Base-by-base conservation (phyloP, 2,888 invertebrate genomes). In the Eulithis testata region DNA sequence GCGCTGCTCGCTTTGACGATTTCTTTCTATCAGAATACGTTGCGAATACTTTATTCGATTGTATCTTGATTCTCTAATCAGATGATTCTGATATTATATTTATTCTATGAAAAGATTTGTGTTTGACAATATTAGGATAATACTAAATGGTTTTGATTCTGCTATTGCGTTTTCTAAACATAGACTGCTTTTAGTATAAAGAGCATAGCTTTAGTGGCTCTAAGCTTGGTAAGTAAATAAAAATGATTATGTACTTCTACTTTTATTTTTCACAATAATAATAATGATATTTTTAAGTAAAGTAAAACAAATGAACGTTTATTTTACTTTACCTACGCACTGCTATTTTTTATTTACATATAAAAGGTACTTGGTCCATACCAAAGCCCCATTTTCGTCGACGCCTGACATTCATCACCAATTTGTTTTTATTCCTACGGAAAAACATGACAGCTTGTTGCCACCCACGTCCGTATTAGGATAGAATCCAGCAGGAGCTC, bases 1-100 rank as follows among this genome's bases (percentile, higher is more conserved):
- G 76, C 66, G 68, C 69, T 72, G 73, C 75, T 73, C 21, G 21
- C 21, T 82, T 85, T 83, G 82, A 78, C 78, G 77, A 82, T 76
- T 76, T 71, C 72, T 78, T 78, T 68, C 74, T 77, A 80, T 78
- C 66, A 72, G 68, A 76, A 79, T 70, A 64, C 68, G 72, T 68
- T 45, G 60, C 72, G 74, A 76, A 70, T 73, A 73, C 74, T 83
- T 82, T 81, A 80, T 81, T 76, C 69, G 71, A 75, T 77, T 69
- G 76, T 72, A 69, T 63, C 74, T 76, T 77, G 72, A 76, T 76
- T 77, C 72, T 70, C 71, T 69, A 73, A 73, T 74, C 55, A 5
- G 21, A 31, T 69, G 64, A 66, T 73, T 66, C 5, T 40, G 60
- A 68, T 65, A 21, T 21, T 21, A 21, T 21, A 21, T 21, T 21